Conservation (phyloP, 2,888 invertebrate genomes). For the Andrena fulva region DNA sequence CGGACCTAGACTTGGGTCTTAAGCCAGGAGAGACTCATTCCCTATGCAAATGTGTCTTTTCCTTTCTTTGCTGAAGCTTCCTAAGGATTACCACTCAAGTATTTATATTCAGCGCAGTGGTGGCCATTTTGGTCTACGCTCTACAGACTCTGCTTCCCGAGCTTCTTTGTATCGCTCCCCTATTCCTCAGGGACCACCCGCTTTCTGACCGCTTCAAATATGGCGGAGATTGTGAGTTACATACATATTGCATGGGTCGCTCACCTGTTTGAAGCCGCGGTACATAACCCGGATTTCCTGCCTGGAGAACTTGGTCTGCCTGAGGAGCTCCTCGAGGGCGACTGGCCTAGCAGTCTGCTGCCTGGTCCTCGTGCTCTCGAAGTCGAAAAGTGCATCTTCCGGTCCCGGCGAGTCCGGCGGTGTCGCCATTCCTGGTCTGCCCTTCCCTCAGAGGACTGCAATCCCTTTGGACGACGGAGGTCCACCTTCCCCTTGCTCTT, state of each 20-base stretch:
- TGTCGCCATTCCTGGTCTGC: slow-evolving; percentile 88
- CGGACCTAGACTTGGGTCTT: no score
- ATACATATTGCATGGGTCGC: neutral
- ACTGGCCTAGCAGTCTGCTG: slow-evolving; percentile 93
- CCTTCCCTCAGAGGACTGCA: slow-evolving; percentile 9
- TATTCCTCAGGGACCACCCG: no score
- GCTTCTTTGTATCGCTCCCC: no score
- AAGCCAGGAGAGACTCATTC: no score
- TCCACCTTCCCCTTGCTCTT: neutral
- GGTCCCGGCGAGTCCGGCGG: slow-evolving; percentile 93
- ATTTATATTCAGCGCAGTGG: no score
- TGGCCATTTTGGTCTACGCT: no score
- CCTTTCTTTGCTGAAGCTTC: no score
- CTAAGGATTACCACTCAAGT: no score
- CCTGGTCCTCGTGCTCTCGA: slow-evolving; percentile 90
- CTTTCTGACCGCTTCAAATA: no score
- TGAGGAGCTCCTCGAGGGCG: slow-evolving; percentile 95
- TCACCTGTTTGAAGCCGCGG: slow-evolving; percentile 97
- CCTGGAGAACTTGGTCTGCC: slow-evolving; percentile 97
- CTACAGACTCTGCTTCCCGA: no score
- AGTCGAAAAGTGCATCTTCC: slow-evolving; percentile 94
- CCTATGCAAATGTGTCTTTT: no score
- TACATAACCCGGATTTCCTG: slow-evolving; percentile 99
- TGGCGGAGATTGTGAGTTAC: no score
- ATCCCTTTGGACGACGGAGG: neutral